Evolutionary conservation across 2,888 invertebrate genomes (phyloP).

Genomic region (Drepana falcataria): DNA sequence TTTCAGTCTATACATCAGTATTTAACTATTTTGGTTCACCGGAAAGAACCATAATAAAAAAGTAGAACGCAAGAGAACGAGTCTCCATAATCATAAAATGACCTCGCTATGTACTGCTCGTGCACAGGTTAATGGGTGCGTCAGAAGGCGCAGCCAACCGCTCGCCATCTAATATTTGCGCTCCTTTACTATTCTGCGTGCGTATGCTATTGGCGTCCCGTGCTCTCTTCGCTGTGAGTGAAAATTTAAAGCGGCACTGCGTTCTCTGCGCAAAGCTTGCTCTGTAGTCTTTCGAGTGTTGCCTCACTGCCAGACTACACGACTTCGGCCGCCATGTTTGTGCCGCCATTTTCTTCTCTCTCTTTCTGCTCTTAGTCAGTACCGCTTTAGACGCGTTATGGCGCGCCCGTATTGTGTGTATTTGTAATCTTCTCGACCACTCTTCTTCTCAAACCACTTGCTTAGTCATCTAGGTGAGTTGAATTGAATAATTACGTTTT

Average conservation of each 20-base stretch:
- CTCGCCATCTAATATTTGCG: slow-evolving; percentile 10
- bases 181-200: slow-evolving; percentile 22
- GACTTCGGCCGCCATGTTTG: slow-evolving; percentile 37
- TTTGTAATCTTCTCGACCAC: slow-evolving; percentile 51
- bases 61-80: slow-evolving; percentile 70
- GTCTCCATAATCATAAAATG: slow-evolving; percentile 41
- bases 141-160: slow-evolving; percentile 20
- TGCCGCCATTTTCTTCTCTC: slow-evolving; percentile 75
- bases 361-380: slow-evolving; percentile 62
- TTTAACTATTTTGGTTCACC: not conserved
- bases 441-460: slow-evolving; percentile 54
- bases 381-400: slow-evolving; percentile 42
- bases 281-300: slow-evolving; percentile 35
- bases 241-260: not conserved
- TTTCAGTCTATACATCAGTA: no score
- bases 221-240: slow-evolving; percentile 7
- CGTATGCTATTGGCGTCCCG: slow-evolving; percentile 22
- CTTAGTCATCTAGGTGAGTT: slow-evolving; percentile 35
- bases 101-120: slow-evolving; percentile 37
- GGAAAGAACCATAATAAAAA: slow-evolving; percentile 26
- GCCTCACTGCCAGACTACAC: slow-evolving; percentile 36
- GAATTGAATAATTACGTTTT: slow-evolving; percentile 14
- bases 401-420: slow-evolving; percentile 41
- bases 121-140: slow-evolving; percentile 43
- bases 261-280: slow-evolving; percentile 28